phyloP scores from a whole-genome alignment of 2,797 vertebrate genomes.

The Lagodon rhomboides region DNA sequence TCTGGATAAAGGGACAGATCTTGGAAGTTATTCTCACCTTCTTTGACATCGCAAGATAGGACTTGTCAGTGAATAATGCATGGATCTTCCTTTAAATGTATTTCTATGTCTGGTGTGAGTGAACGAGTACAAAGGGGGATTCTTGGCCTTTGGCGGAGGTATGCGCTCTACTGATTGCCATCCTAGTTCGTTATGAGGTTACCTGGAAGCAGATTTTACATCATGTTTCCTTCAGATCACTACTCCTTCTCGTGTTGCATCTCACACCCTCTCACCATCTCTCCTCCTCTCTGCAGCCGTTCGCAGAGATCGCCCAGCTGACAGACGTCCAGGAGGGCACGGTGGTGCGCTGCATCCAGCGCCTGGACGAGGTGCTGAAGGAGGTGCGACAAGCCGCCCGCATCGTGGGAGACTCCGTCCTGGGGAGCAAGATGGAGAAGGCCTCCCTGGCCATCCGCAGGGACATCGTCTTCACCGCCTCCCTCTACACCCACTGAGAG shows the following conservation, averaged over 20 bases:
- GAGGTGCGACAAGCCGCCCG: conserved; percentile 92
- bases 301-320: conserved; percentile 90
- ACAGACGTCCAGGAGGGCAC: conserved; percentile 94
- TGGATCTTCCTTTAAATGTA: too few relatives aligned
- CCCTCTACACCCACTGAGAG: conserved; percentile 94
- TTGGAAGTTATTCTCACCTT: too few relatives aligned
- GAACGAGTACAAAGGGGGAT: too few relatives aligned
- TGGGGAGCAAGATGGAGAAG: conserved; percentile 94
- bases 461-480: conserved; percentile 95
- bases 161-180: too few relatives aligned
- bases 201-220: too few relatives aligned
- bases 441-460: conserved; percentile 92
- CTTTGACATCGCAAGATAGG: too few relatives aligned
- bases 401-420: conserved; percentile 92
- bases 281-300: conserved; percentile 82
- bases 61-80: too few relatives aligned
- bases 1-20: too few relatives aligned
- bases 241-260: background rate
- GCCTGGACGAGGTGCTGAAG: conserved; percentile 93
- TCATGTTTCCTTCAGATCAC: background rate
- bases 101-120: too few relatives aligned
- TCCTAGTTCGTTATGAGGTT: too few relatives aligned
- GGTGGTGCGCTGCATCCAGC: conserved; percentile 94
- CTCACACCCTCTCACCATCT: background rate
- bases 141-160: too few relatives aligned